A percentile compares a stretch with the other conserved stretches of the same genome.
These are phyloP conservation scores for Rana temporaria DNA, from an alignment of 2,113 vertebrate genomes.

Conservation along the genomic window DNA sequence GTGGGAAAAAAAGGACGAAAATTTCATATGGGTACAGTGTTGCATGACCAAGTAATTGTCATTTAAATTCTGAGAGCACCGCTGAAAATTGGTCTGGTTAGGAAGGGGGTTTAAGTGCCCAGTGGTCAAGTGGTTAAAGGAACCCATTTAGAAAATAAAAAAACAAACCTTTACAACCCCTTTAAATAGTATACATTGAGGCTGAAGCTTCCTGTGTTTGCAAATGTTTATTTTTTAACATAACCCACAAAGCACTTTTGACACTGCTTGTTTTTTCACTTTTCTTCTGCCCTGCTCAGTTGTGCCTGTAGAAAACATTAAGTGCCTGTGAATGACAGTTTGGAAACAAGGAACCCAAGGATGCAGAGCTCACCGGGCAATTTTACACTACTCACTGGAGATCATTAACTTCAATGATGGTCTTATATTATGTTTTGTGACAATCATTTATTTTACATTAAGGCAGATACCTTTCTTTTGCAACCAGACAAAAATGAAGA, in stretches of 20 bases:
- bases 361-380: neutral
- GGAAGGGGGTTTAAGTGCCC: no score
- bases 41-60: no score
- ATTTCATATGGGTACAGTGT: no score
- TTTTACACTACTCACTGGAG: neutral
- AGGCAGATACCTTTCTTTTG: neutral
- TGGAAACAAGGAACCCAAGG: neutral
- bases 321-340: neutral
- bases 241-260: neutral
- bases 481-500: neutral
- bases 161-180: no score
- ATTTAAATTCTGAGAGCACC: no score
- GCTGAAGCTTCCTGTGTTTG: neutral
- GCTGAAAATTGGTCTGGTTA: no score
- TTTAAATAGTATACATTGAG: neutral
- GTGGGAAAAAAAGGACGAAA: no score
- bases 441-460: neutral
- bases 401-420: neutral
- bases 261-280: neutral
- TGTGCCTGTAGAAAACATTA: neutral
- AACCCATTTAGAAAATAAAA: no score
- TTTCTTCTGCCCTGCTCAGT: neutral
- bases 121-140: no score
- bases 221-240: neutral
- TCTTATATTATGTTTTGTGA: neutral